These are phyloP conservation scores for Equus quagga DNA, from an alignment of 2,113 vertebrate species.

Conservation along the genomic window DNA sequence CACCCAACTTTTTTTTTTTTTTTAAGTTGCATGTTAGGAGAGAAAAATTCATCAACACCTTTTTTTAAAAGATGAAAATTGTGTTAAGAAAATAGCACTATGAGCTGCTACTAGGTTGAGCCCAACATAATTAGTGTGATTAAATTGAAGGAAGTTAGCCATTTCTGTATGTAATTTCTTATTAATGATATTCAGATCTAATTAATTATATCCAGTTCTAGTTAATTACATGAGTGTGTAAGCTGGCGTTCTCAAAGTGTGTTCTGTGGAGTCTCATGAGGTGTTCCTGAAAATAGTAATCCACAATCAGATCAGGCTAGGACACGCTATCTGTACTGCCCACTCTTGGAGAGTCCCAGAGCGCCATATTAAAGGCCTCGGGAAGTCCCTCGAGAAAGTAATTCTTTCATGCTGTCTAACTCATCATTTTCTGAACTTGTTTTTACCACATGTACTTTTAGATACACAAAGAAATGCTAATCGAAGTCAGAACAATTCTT, in stretches of 20 bases:
- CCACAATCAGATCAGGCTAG: fast-evolving
- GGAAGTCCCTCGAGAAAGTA: neutral
- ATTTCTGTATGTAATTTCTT: constrained; percentile 55
- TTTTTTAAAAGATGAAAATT: constrained; percentile 37
- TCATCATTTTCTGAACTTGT: neutral
- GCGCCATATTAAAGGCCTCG: neutral
- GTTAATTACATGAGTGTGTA: neutral
- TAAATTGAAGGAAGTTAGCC: constrained; percentile 36
- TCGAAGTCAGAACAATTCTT: neutral
- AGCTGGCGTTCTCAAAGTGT: neutral
- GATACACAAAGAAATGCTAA: neutral
- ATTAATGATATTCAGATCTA: constrained; percentile 49
- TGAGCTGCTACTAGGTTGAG: neutral
- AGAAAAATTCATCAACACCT: neutral
- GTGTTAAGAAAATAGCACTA: neutral
- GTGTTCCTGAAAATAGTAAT: neutral
- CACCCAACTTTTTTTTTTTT: neutral
- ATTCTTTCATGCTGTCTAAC: neutral
- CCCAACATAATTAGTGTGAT: constrained; percentile 37
- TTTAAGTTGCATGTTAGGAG: neutral
- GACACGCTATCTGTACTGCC: fast-evolving
- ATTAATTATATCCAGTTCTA: constrained; percentile 53
- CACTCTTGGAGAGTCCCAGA: neutral
- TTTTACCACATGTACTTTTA: neutral
- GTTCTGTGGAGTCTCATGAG: neutral